Evolutionary conservation across 2,888 invertebrate genomes (phyloP), one percentile per base, ranked within the genome.

Genomic region (Muschampia plurimacula): DNA sequence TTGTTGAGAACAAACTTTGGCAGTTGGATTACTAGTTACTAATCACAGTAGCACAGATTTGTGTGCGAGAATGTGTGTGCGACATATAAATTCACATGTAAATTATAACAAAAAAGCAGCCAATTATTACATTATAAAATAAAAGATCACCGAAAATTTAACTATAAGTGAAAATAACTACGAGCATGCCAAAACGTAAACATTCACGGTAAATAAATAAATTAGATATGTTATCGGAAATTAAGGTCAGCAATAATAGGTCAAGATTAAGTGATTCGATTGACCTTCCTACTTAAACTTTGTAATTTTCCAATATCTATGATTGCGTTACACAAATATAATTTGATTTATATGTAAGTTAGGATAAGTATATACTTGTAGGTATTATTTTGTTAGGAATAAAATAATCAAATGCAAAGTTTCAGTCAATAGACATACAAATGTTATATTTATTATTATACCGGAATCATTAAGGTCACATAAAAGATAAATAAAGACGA

Each of bases 211-310:
- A 22, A 41, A 60, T 63, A 12, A 59, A 36, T 44, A 44, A 7
- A 22, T 49, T 36, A 49, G 32, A 10, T 0, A 65, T 49, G 49
- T 49, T 28, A 46, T 15, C n/a, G 46, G 28, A 46, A 64, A 49
- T 65, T 36, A 49, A 65, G 65, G 64, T 46, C 15, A 52, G 52
- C 64, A 60, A 13, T 32, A 22, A 63, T 28, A 65, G 32, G 65
- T 65, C 49, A 65, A 32, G 32, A 49, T 8, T 41, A 63, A 28
- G 15, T 63, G 22, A 46, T 46, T 13, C 7, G 3, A 22, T 3
- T 46, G 12, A 46, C 64, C 62, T 63, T 63, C 46, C 13, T 52
- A 13, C 46, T 28, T 28, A 57, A 57, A 12, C 28, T 28, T 13
- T 32, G 32, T 28, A 59, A 59, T 59, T 59, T 60, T 52, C 15